Base-by-base conservation (phyloP, 2,113 vertebrate genomes). In the Lepisosteus oculatus region DNA sequence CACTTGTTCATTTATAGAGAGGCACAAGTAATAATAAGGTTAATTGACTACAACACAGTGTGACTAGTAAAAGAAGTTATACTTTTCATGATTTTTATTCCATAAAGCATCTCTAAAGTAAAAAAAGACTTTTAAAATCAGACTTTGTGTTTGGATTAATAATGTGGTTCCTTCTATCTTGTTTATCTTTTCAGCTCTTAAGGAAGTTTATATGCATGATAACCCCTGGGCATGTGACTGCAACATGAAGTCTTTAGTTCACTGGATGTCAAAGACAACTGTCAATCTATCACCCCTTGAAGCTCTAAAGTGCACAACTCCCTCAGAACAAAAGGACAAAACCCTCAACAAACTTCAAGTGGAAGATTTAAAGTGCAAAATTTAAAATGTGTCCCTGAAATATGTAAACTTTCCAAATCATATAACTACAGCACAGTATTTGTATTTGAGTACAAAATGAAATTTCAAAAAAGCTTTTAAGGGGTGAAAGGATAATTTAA, bases 211-310 rank as follows among this genome's bases (percentile, higher is more conserved):
- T 73, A 83, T 92, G 63, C 88, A 92, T 15, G 80, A 88, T 67
- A 93, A 93, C 73, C 84, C 78, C 0, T 92, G 90, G 90, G 77
- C 76, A 41, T 91, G 92, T 69, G 90, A 93, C 86, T 93, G 91
- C 74, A 81, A 80, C 70, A 80, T 93, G 14, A 73, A 73, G 69
- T 76, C 86, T 6, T 70, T 91, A 69, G 70, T 88, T 65, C 78
- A 66, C n/a, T 93, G 89, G 84, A 72, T 86, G 51, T n/a, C 54
- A 29, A 77, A 80, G 67, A 90, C 77, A 41, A 79, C 76, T 14
- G 80, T 78, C 51, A 80, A 68, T 3, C 17, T 86, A n/a, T 82
- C 81, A 8, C 79, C 86, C 13, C 72, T 75, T 44, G 61, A 71
- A 3, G 69, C 72, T 8, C 55, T 87, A 41, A 85, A 74, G 70